These are phyloP conservation scores for Chouioia cunea DNA, from an alignment of 2,888 invertebrate species.

Conservation along the genomic window DNA sequence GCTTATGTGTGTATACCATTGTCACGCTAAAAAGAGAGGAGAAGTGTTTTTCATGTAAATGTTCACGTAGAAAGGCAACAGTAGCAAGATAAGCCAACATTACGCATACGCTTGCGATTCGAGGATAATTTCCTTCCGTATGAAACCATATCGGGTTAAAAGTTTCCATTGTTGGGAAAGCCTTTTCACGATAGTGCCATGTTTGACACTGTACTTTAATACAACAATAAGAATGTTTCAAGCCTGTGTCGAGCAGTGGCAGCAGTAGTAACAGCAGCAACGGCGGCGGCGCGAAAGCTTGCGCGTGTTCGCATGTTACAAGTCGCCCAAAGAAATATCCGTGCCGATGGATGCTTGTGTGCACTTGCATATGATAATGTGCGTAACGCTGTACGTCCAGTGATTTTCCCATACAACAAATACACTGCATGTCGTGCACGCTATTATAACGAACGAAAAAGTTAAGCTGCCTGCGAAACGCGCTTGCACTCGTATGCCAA, in stretches of 20 bases:
- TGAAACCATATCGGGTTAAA: constrained; percentile 25
- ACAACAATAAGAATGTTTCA: background rate
- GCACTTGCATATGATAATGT: background rate
- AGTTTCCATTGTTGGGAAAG: constrained; percentile 32
- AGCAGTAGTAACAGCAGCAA: background rate
- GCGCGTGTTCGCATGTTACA: constrained; percentile 26
- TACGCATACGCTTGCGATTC: constrained; percentile 4
- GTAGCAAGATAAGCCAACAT: no score
- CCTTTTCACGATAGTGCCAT: background rate
- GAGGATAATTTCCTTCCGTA: constrained; percentile 27
- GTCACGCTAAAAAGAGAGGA: background rate
- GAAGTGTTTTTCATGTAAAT: background rate
- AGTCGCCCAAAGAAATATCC: background rate
- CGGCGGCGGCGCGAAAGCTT: background rate
- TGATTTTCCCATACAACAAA: constrained; percentile 28
- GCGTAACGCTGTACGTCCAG: constrained; percentile 17
- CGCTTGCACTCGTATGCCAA: constrained; percentile 1
- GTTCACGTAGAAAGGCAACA: background rate
- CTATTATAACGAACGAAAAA: constrained; percentile 19
- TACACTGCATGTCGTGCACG: background rate
- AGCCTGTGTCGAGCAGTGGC: background rate
- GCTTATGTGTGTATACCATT: no score
- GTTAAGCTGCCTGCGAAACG: constrained; percentile 3
- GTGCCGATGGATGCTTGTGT: no score
- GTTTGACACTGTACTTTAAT: no score